A percentile compares a stretch with the other conserved stretches of the same genome.
Conservation (phyloP, 2,888 invertebrate genomes). For the Octodonta nipae region DNA sequence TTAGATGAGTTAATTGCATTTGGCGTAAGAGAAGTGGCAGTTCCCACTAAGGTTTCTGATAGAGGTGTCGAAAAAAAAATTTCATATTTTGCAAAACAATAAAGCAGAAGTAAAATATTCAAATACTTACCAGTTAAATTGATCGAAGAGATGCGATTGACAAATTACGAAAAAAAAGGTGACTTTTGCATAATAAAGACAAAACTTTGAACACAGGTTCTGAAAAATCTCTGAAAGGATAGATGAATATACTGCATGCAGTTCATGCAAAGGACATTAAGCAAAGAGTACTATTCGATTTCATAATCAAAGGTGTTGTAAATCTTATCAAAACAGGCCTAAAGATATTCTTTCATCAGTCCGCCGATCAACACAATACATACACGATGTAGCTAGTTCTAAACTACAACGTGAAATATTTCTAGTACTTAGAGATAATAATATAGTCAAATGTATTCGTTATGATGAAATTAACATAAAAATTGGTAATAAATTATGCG, state of each 20-base stretch:
- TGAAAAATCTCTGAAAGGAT: no score
- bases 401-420: not conserved
- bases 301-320: no score
- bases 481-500: not conserved
- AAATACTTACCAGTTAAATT: not conserved
- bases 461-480: not conserved
- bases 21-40: no score
- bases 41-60: no score
- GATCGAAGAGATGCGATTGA: not conserved
- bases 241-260: not conserved
- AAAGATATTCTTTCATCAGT: no score
- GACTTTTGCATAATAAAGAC: not conserved
- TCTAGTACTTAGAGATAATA: not conserved
- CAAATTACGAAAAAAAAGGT: not conserved
- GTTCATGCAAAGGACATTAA: not conserved
- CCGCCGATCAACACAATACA: not conserved
- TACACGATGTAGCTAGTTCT: not conserved
- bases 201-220: no score
- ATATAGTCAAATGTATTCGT: not conserved
- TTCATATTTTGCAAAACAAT: no score
- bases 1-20: no score
- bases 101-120: not conserved
- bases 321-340: no score
- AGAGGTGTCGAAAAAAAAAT: no score
- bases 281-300: not conserved